Evolutionary conservation across 2,797 vertebrate species (phyloP).

Genomic region (Caiman crocodilus): DNA sequence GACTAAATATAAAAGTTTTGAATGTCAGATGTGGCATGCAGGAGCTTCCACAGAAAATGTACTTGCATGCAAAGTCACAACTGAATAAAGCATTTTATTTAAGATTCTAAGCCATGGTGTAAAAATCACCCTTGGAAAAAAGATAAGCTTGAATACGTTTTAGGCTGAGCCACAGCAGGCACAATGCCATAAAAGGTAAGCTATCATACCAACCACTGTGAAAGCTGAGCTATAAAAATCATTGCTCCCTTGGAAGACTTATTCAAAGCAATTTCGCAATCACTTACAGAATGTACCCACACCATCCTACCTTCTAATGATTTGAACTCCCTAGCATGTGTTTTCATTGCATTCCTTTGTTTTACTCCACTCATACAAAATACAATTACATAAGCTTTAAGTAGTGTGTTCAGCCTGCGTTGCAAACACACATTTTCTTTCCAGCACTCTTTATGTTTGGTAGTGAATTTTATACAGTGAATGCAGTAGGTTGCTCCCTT

Average conservation of each 20-base stretch:
- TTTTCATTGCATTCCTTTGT: not conserved
- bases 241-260: constrained; percentile 51
- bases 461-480: not conserved
- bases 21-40: constrained; percentile 7
- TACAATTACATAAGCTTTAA: not conserved
- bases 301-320: constrained; percentile 4
- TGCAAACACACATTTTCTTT: not conserved
- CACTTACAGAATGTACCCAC: not conserved
- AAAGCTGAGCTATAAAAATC: constrained; percentile 54
- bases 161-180: constrained; percentile 52
- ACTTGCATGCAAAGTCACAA: constrained; percentile 33
- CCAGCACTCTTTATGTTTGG: not conserved
- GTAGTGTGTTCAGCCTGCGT: not conserved
- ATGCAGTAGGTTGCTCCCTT: not conserved
- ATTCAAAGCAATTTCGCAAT: constrained; percentile 56
- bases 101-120: constrained; percentile 5
- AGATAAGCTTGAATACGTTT: constrained; percentile 49
- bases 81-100: constrained; percentile 52
- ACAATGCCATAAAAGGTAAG: constrained; percentile 41
- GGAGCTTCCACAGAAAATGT: not conserved
- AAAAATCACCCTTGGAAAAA: constrained; percentile 50
- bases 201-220: constrained; percentile 24
- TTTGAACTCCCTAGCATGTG: not conserved
- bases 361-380: not conserved
- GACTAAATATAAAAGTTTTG: constrained; percentile 20